Evolutionary conservation across 2,888 invertebrate species (phyloP).

Genomic region (Cantharis flavilabris): DNA sequence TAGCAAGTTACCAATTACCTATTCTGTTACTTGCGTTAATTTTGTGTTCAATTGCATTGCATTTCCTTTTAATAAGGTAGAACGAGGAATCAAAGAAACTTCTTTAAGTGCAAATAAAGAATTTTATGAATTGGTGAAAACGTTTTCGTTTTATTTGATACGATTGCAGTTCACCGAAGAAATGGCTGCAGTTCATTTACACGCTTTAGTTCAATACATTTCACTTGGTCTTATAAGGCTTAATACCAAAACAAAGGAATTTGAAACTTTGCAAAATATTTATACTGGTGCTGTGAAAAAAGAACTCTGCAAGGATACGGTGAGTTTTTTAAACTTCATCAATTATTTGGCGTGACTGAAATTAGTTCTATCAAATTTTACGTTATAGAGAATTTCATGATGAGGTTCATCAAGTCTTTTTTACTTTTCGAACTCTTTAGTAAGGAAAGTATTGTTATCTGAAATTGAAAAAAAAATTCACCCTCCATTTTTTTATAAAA

Average conservation of each 20-base stretch:
- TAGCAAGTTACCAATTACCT: slow-evolving; percentile 34
- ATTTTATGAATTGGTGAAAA: slow-evolving; percentile 15
- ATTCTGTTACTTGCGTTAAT: slow-evolving; percentile 39
- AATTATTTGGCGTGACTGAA: background rate
- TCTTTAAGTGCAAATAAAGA: background rate
- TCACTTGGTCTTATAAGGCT: slow-evolving; percentile 38
- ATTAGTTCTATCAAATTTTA: too few species aligned
- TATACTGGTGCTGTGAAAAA: slow-evolving; percentile 39
- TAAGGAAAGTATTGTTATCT: too few species aligned
- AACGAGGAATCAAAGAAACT: background rate
- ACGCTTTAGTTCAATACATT: slow-evolving; percentile 36
- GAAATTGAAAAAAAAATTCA: too few species aligned
- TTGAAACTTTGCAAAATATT: slow-evolving; percentile 36
- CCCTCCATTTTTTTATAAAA: too few species aligned
- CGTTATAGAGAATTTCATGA: too few species aligned
- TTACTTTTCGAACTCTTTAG: too few species aligned
- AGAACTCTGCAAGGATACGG: slow-evolving; percentile 30
- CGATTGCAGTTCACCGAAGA: slow-evolving; percentile 32
- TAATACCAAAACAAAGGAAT: slow-evolving; percentile 33
- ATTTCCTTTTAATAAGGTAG: slow-evolving; percentile 35
- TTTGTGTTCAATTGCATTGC: slow-evolving; percentile 43
- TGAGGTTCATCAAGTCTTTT: too few species aligned
- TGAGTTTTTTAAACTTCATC: slow-evolving; percentile 27
- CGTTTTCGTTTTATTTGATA: slow-evolving; percentile 34
- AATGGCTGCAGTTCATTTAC: slow-evolving; percentile 31